A percentile compares a stretch with the other conserved stretches of the same genome.
Evolutionary conservation across 2,888 invertebrate species (phyloP).

Genomic region (Lutraria lutraria): DNA sequence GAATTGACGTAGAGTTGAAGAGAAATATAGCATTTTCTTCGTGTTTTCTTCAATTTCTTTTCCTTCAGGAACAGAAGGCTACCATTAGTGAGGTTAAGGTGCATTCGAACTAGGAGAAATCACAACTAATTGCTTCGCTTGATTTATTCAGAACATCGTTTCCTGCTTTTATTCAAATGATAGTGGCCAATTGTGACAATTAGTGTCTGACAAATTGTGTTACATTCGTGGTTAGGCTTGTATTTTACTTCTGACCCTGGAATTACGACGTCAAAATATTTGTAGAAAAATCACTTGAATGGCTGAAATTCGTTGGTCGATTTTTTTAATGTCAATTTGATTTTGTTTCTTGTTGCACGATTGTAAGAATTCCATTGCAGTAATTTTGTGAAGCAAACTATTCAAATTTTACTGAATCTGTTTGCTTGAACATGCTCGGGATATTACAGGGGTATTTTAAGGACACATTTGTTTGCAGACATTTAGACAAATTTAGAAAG

Average conservation of each 20-base stretch:
- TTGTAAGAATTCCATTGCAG: neutral
- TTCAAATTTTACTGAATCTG: no score
- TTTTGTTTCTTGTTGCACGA: neutral
- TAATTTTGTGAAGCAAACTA: neutral
- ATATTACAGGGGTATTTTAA: no score
- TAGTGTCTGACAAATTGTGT: slow-evolving; percentile 5
- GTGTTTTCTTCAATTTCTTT: neutral
- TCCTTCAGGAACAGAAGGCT: neutral
- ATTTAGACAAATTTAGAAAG: no score
- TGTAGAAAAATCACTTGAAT: neutral
- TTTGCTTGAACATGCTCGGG: no score
- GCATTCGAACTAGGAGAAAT: neutral
- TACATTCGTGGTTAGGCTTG: neutral
- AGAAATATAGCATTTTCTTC: slow-evolving; percentile 7
- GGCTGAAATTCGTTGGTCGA: neutral
- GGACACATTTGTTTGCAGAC: no score
- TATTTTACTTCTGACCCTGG: neutral
- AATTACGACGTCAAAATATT: neutral
- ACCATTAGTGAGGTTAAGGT: neutral
- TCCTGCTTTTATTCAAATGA: slow-evolving; percentile 19
- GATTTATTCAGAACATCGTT: neutral
- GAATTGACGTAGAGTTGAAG: neutral
- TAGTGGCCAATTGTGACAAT: neutral
- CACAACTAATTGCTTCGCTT: neutral
- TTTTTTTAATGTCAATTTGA: neutral